Evolutionary conservation across 2,797 vertebrate genomes (phyloP).

Genomic region (Sebastes trivittatus): DNA sequence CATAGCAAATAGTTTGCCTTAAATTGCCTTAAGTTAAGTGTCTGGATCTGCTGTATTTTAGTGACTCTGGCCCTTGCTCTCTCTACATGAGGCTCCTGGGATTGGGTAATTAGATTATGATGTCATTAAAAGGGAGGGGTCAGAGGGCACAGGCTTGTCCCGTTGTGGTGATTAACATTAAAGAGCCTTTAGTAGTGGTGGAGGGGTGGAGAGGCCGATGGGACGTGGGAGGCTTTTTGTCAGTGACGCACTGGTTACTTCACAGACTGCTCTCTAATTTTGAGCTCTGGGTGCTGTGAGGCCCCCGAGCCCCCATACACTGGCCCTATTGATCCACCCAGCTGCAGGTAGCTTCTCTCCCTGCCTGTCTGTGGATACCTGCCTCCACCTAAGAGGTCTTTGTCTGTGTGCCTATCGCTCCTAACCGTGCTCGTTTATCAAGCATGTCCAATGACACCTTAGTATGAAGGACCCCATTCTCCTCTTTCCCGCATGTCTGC

Average conservation of each 20-base stretch:
- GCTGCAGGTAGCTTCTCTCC: constrained; percentile 60
- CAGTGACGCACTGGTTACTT: constrained; percentile 41
- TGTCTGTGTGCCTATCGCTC: constrained; percentile 50
- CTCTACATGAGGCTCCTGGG: constrained; percentile 40
- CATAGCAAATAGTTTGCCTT: too few relatives aligned
- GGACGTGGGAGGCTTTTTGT: constrained; percentile 31
- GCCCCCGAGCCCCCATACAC: constrained; percentile 45
- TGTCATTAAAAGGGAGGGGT: constrained; percentile 69
- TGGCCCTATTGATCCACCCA: constrained; percentile 65
- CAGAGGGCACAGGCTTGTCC: constrained; percentile 60
- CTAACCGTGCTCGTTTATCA: constrained; percentile 59
- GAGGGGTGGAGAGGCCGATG: constrained; percentile 10
- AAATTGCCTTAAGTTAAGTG: neutral
- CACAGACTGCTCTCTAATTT: constrained; percentile 56
- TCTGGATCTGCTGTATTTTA: constrained; percentile 24
- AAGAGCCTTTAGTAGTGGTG: constrained; percentile 57
- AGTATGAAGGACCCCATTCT: constrained; percentile 57
- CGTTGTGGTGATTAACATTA: constrained; percentile 72
- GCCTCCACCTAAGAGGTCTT: constrained; percentile 63
- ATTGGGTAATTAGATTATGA: constrained; percentile 69
- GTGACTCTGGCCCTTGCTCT: constrained; percentile 20
- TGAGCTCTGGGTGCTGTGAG: constrained; percentile 41
- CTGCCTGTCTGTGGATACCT: constrained; percentile 52
- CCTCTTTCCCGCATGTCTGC: constrained; percentile 26
- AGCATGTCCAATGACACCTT: constrained; percentile 51